Evolutionary conservation across 2,888 invertebrate species (phyloP).

Genomic region (Uloborus plumipes): DNA sequence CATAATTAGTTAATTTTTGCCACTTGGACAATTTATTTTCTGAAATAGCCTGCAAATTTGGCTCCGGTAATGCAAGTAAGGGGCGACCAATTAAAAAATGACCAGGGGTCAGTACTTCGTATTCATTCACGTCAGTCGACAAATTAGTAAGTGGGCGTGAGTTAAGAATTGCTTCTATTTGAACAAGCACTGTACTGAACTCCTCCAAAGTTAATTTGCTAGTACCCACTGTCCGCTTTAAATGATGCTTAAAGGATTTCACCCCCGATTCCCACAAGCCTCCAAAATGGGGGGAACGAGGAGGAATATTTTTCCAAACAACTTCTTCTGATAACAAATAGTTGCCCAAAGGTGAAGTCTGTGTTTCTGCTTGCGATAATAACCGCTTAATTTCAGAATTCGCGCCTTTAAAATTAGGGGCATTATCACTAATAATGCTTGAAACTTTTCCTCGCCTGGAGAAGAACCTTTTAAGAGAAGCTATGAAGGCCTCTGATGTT

Average conservation of each 20-base stretch:
- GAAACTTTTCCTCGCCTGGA: background rate
- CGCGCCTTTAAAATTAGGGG: background rate
- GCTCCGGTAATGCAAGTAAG: background rate
- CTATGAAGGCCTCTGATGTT: background rate
- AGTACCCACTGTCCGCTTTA: background rate
- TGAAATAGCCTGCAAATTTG: background rate
- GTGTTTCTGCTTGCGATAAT: too few relatives aligned
- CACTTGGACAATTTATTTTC: background rate
- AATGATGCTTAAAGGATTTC: background rate
- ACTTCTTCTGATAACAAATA: too few relatives aligned
- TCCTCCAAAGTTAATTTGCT: background rate
- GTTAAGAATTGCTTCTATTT: slow-evolving; percentile 2
- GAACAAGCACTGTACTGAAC: background rate
- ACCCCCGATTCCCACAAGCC: too few relatives aligned
- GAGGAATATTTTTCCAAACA: too few relatives aligned
- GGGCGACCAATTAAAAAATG: background rate
- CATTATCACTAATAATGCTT: background rate
- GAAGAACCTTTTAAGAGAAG: background rate
- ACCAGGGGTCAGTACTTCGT: background rate
- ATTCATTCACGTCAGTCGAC: background rate
- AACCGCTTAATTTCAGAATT: background rate
- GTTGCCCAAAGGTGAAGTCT: too few relatives aligned
- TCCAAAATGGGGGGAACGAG: too few relatives aligned
- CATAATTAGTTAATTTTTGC: background rate
- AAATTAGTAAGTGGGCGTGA: background rate